phyloP scores from a whole-genome alignment of 2,113 vertebrate species.

The Dasyornis broadbenti region DNA sequence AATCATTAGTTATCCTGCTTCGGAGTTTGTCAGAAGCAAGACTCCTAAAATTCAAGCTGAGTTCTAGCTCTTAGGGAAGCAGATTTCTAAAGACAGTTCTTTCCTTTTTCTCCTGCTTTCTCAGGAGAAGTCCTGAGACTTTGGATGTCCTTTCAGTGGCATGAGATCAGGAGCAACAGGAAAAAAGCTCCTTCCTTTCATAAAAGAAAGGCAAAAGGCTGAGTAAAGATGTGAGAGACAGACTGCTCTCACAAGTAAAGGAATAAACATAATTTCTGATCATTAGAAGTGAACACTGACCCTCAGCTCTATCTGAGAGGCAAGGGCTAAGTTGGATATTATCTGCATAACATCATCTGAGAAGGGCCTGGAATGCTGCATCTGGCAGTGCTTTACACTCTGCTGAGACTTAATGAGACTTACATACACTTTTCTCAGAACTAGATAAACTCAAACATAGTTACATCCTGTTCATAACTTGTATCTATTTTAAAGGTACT shows the following conservation, averaged over 20 bases:
- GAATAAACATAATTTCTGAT: neutral
- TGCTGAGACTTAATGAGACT: constrained; percentile 67
- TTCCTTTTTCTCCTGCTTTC: neutral
- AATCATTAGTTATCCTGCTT: neutral
- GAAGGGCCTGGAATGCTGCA: constrained; percentile 71
- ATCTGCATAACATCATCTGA: neutral
- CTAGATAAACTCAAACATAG: neutral
- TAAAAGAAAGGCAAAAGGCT: neutral
- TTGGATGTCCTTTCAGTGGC: constrained; percentile 9
- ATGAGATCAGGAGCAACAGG: constrained; percentile 25
- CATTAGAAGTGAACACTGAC: neutral
- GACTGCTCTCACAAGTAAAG: neutral
- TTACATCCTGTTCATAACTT: neutral
- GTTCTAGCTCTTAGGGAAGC: neutral
- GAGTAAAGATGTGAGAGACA: neutral
- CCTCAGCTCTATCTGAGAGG: neutral
- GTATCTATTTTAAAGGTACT: neutral
- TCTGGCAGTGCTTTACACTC: constrained; percentile 61
- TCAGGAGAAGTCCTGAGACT: neutral
- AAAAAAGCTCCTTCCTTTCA: constrained; percentile 54
- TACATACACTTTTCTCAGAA: neutral
- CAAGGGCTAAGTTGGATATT: neutral
- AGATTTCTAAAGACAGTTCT: neutral
- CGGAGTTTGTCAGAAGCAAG: neutral
- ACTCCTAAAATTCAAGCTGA: neutral